Evolutionary conservation across 2,797 vertebrate genomes (phyloP), one percentile per base, ranked within the genome.

Genomic region (Sebastes glaucus): DNA sequence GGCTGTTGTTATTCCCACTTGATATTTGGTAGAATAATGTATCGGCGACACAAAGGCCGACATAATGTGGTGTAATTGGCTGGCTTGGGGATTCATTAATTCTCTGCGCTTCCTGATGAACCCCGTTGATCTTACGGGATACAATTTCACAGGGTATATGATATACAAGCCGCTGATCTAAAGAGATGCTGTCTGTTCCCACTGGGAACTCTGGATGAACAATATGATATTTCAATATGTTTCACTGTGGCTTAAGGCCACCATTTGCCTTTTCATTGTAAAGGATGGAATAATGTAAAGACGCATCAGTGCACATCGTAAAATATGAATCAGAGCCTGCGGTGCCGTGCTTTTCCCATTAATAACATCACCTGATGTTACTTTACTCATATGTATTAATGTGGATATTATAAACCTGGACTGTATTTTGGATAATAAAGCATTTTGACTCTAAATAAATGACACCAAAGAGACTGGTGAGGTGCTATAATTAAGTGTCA

Each of bases 21-120:
- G 28, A 71, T 71, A 60, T 80, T 75, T 66, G 14, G 69, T n/a
- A 77, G 62, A 75, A 71, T 67, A 64, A 63, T 80, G 33, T 57
- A 57, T 67, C 2, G 1, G 11, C 1, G 2, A 7, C 63, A 75
- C 64, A 73, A 85, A 76, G 61, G 9, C 16, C 3, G 2, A 4
- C 3, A 63, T 67, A 71, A 63, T 62, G 33, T 9, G 9, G 7
- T n/a, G 33, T 70, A 73, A 75, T 46, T 72, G 57, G 11, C 4
- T 14, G 14, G 20, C 16, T 28, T 7, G 11, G 46, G 30, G 16
- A 20, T 57, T 81, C 35, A 89, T 91, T 83, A 38, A 60, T 79
- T 74, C 22, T 65, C 22, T 69, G 18, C 0, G 22, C 27, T 10
- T 71, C 20, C 56, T 22, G n/a, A 72, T 64, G 63, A 85, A 66